Conservation (phyloP, 2,888 invertebrate species). For the Schrankia costaestrigalis region DNA sequence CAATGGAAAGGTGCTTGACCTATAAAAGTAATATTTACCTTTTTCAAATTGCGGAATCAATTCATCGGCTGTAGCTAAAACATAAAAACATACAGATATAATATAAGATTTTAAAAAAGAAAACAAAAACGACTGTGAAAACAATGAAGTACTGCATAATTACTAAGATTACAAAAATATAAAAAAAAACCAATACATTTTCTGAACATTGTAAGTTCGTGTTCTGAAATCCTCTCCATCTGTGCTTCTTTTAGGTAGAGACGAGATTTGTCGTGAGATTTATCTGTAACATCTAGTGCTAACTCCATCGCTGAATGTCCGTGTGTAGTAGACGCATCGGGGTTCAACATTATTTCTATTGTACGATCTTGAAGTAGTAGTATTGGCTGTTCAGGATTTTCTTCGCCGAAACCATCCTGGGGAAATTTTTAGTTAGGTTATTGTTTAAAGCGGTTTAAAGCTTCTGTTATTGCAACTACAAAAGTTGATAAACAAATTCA, state of each 20-base stretch:
- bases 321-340: constrained; percentile 32
- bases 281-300: constrained; percentile 36
- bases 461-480: too few species aligned
- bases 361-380: constrained; percentile 50
- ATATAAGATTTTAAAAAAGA: background rate
- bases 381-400: constrained; percentile 47
- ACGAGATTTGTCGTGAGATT: constrained; percentile 46
- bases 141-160: background rate
- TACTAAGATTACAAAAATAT: background rate
- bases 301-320: constrained; percentile 43
- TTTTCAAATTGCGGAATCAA: constrained; percentile 47
- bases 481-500: too few species aligned
- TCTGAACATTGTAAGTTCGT: constrained; percentile 49
- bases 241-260: constrained; percentile 30
- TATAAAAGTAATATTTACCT: constrained; percentile 31
- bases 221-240: constrained; percentile 61
- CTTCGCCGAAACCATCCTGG: constrained; percentile 69
- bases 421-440: background rate
- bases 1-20: background rate
- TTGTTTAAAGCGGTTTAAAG: too few species aligned
- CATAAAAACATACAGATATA: constrained; percentile 10
- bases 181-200: constrained; percentile 48
- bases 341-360: constrained; percentile 54
- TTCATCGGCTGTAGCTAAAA: constrained; percentile 46
- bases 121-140: background rate